Base-by-base conservation (phyloP, 2,888 invertebrate genomes). In the Noctua janthe region DNA sequence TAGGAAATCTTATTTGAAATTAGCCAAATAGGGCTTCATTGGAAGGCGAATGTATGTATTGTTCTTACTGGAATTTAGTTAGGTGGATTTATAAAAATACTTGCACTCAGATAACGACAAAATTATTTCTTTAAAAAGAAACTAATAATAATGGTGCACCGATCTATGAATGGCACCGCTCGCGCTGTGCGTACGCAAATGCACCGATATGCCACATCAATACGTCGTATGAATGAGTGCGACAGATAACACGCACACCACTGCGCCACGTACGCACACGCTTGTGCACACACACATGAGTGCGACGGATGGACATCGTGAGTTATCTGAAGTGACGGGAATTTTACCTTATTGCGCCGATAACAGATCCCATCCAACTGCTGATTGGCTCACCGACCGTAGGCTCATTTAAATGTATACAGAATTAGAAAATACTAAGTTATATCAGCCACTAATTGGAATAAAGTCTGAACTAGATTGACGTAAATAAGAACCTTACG, bases 91-190 rank as follows among this genome's bases (percentile, higher is more conserved):
- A 7, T 17, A 20, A 62, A 20, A 11, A 35, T 35, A 15, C 7
- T 51, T 35, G 0, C 54, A 17, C 2, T 11, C 49, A 29, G 15
- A 47, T 35, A 2, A n/a, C 49, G 7, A 7, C 6, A 1, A 56
- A 2, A 73, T 20, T 15, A n/a, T 56, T 39, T 69, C 51, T 76
- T 71, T 13, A 29, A 49, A 64, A 0, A 71, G 39, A 76, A 64
- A 0, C 20, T 43, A 49, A 20, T 76, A 79, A 69, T 66, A 75
- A 83, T 89, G 82, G 87, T 51, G 76, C 86, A 81, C 77, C 82
- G 80, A 87, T 80, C 71, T 82, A 92, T 93, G 92, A 92, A 93
- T 92, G 92, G 84, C 87, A 70, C 62, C 23, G 76, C 78, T 71
- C 76, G 84, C 78, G 74, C 70, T 79, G 85, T 81, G 86, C 88